phyloP scores from a whole-genome alignment of 2,888 invertebrate genomes.

The Zygothrica quintamaculata region DNA sequence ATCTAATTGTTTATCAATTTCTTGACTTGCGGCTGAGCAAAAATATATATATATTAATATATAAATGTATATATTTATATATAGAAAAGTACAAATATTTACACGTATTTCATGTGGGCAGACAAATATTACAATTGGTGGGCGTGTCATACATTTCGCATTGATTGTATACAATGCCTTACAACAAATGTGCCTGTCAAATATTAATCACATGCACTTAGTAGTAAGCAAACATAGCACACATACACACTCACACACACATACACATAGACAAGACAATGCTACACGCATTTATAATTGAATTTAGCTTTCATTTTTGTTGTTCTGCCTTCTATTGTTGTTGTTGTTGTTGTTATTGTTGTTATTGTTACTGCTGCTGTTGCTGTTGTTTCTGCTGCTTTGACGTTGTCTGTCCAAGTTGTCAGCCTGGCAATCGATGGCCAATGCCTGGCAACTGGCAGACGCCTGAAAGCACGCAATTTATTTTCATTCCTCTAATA shows the following conservation, averaged over 20 bases:
- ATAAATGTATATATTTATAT: neutral
- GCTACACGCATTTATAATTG: constrained; percentile 79
- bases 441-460: constrained; percentile 69
- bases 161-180: constrained; percentile 76
- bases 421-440: constrained; percentile 78
- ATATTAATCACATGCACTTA: constrained; percentile 81
- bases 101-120: constrained; percentile 29
- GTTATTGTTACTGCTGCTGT: constrained; percentile 2
- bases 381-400: constrained; percentile 47
- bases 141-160: constrained; percentile 65
- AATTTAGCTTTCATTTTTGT: constrained; percentile 72
- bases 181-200: constrained; percentile 80
- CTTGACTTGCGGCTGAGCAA: constrained; percentile 49
- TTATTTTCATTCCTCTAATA: constrained; percentile 81
- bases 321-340: constrained; percentile 11
- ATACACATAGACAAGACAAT: constrained; percentile 39
- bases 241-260: constrained; percentile 24
- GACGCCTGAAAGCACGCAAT: constrained; percentile 79
- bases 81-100: neutral
- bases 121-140: constrained; percentile 30
- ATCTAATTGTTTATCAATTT: constrained; percentile 56
- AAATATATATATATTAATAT: neutral
- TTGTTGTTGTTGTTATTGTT: constrained; percentile 18
- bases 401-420: constrained; percentile 67
- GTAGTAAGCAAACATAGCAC: constrained; percentile 40